Conservation (phyloP, 2,113 vertebrate species). For the Indicator indicator region DNA sequence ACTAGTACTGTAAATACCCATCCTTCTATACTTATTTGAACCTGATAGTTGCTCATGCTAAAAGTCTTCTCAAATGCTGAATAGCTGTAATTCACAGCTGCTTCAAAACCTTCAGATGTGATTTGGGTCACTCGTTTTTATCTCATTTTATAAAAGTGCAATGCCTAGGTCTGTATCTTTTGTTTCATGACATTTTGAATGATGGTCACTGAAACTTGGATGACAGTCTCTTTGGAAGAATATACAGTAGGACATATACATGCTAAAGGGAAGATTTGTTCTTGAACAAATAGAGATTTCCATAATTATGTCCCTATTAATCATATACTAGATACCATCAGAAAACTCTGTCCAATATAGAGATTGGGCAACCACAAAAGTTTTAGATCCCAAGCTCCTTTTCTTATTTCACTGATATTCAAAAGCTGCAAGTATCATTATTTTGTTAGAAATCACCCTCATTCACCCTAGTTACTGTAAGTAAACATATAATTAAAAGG, state of each 20-base stretch:
- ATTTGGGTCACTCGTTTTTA: neutral
- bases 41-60: neutral
- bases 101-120: neutral
- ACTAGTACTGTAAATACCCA: neutral
- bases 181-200: neutral
- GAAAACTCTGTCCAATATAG: neutral
- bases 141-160: neutral
- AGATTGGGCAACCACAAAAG: neutral
- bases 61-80: neutral
- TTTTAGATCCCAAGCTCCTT: neutral
- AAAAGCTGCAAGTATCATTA: neutral
- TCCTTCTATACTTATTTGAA: neutral
- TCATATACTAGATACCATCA: neutral
- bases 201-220: neutral
- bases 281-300: neutral
- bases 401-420: neutral
- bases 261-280: neutral
- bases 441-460: neutral
- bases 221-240: neutral
- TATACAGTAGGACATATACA: neutral
- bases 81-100: neutral
- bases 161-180: neutral
- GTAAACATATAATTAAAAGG: neutral
- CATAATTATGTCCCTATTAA: neutral
- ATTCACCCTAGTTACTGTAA: neutral